Evolutionary conservation across 2,888 invertebrate genomes (phyloP), one percentile per base, ranked within the genome.

Genomic region (Nebria salina): DNA sequence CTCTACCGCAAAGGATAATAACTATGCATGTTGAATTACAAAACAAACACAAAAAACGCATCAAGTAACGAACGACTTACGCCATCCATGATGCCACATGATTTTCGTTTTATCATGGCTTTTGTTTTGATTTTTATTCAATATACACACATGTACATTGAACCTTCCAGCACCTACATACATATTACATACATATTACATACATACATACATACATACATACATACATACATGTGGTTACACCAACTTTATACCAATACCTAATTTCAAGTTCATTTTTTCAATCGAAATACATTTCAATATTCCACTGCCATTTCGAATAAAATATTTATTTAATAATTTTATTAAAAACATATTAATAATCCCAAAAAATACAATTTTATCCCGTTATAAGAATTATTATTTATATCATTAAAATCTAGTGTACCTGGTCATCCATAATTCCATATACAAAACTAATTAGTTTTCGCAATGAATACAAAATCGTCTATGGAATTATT

Each of bases 1-100:
- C 70, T 70, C 70, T 70, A 70, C 70, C 70, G 70, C 70, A 70
- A 70, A 70, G 11, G 70, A 15, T 70, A 70, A 70, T 70, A 25
- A 70, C 70, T 26, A 34, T 70, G 34, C 70, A 70, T 34, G 54
- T 54, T 54, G 54, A 54, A 54, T 54, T 54, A 54, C 54, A 54
- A 54, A 54, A 54, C 54, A 54, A 54, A 54, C 54, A 54, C 13
- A 54, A 54, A 54, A 54, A 11, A 13, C 54, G 13, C 13, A 13
- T 54, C 34, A 34, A 34, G 34, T 34, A 34, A 34, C 34, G 34
- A 34, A 34, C 34, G 34, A 34, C 34, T 34, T 34, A 34, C 34
- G 34, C 34, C 34, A 34, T 34, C 34, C 34, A 34, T 34, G 34
- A 34, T 34, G 34, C 34, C 34, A 34, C 34, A 34, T 34, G 34